A percentile compares a stretch with the other conserved stretches of the same genome.
These are phyloP conservation scores for Neostethus bicornis DNA, from an alignment of 2,797 vertebrate species.

Conservation along the genomic window DNA sequence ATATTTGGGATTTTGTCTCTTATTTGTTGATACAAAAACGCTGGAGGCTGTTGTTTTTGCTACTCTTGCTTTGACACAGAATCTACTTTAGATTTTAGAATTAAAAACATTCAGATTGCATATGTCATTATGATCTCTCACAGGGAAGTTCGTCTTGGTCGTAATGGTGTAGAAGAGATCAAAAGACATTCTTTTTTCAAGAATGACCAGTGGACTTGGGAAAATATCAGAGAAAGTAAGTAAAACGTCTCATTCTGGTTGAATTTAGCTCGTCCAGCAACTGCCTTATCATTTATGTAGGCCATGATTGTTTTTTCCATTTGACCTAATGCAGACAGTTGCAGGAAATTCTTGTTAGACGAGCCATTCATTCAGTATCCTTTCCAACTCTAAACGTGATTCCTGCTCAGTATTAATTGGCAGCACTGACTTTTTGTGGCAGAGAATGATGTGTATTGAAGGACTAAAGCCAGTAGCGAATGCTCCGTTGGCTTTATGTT, in stretches of 20 bases:
- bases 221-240: slow-evolving; percentile 95
- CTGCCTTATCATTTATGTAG: slow-evolving; percentile 34
- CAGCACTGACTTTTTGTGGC: slow-evolving; percentile 45
- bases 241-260: slow-evolving; percentile 10
- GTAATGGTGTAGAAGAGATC: slow-evolving; percentile 97
- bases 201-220: slow-evolving; percentile 99
- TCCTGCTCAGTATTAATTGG: slow-evolving; percentile 58
- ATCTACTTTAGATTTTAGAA: background rate
- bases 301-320: slow-evolving; percentile 55
- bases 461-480: slow-evolving; percentile 58
- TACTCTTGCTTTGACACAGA: background rate
- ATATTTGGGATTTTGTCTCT: background rate
- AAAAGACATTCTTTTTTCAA: slow-evolving; percentile 98
- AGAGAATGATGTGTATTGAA: slow-evolving; percentile 56
- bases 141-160: slow-evolving; percentile 94
- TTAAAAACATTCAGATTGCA: background rate
- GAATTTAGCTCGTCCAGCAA: slow-evolving; percentile 25
- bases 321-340: slow-evolving; percentile 69
- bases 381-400: slow-evolving; percentile 60
- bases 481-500: slow-evolving; percentile 66
- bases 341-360: slow-evolving; percentile 70
- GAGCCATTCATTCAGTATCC: slow-evolving; percentile 68
- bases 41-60: background rate
- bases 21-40: too few species aligned
- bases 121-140: slow-evolving; percentile 1